Percentiles rank a stretch among this genome's conserved stretches.
Evolutionary conservation across 2,797 vertebrate species (phyloP).

Genomic region (Otolemur crassicaudatus): DNA sequence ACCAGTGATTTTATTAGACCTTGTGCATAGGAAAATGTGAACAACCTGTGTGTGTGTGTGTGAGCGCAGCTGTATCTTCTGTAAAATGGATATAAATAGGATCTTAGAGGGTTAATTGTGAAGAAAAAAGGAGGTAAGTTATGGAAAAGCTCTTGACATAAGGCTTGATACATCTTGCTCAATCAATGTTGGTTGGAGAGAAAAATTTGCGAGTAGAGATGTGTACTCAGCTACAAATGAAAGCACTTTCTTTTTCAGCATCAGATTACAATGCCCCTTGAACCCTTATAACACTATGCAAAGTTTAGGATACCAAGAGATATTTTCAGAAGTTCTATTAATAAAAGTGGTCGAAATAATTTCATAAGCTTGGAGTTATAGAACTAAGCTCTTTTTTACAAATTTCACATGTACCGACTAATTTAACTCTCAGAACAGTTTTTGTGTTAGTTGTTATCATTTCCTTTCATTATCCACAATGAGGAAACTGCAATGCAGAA

Average conservation of each 20-base stretch:
- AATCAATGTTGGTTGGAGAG: not conserved
- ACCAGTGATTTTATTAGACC: not conserved
- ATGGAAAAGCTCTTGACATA: not conserved
- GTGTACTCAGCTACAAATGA: not conserved
- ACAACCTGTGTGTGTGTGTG: not conserved
- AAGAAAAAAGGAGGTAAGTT: not conserved
- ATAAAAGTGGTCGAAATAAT: not conserved
- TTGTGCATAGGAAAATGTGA: not conserved
- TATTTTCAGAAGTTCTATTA: not conserved
- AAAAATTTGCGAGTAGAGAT: not conserved
- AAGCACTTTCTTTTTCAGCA: not conserved
- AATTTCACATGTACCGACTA: not conserved
- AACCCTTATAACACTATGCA: not conserved
- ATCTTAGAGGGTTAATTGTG: not conserved
- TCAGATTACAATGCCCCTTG: not conserved
- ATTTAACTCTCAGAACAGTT: not conserved
- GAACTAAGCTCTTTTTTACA: not conserved
- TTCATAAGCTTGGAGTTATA: not conserved
- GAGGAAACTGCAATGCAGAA: not conserved
- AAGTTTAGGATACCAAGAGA: not conserved
- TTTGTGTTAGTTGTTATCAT: not conserved
- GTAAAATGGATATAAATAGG: not conserved
- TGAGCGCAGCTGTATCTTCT: not conserved
- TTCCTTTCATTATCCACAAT: not conserved
- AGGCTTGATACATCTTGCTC: not conserved